A percentile compares a stretch with the other conserved stretches of the same genome.
phyloP scores from a whole-genome alignment of 1,140 invertebrate genomes.

The Zaprionus camerounensis region DNA sequence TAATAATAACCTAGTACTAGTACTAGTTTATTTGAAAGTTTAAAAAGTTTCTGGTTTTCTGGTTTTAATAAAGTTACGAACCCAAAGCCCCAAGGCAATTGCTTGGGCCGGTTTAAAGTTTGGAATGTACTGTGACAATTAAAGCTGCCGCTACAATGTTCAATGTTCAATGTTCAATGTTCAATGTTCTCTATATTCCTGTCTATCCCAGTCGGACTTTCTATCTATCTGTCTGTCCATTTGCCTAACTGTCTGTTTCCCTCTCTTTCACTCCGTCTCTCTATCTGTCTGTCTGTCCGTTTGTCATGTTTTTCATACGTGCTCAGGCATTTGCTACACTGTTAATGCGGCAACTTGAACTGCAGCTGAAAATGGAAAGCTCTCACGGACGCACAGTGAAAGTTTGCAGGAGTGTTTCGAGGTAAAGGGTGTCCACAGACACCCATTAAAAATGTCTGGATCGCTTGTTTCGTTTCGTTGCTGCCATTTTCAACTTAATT shows the following conservation, averaged over 20 bases:
- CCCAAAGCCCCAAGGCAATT: not conserved
- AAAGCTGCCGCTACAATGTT: slow-evolving; percentile 41
- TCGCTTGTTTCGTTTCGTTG: slow-evolving; percentile 42
- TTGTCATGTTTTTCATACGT: slow-evolving; percentile 66
- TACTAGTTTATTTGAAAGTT: not conserved
- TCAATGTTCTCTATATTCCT: not conserved
- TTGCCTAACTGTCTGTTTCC: not conserved
- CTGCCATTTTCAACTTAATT: slow-evolving; percentile 72
- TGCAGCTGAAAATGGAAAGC: slow-evolving; percentile 70
- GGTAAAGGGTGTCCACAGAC: not conserved
- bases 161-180: slow-evolving; percentile 29
- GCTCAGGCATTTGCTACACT: slow-evolving; percentile 69
- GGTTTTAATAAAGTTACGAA: not conserved
- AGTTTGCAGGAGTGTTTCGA: slow-evolving; percentile 38
- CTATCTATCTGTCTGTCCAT: not conserved
- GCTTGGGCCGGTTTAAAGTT: slow-evolving; percentile 27
- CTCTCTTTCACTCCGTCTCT: not conserved
- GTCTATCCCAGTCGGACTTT: not conserved
- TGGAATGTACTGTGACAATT: not conserved
- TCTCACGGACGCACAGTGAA: slow-evolving; percentile 58
- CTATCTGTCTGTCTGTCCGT: slow-evolving; percentile 1
- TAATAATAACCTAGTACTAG: too few species aligned
- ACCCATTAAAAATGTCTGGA: slow-evolving; percentile 48
- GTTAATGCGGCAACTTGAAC: slow-evolving; percentile 58
- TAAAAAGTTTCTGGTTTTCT: not conserved